Evolutionary conservation across 2,888 invertebrate species (phyloP), one percentile per base, ranked within the genome.

Genomic region (Carcina quercana): DNA sequence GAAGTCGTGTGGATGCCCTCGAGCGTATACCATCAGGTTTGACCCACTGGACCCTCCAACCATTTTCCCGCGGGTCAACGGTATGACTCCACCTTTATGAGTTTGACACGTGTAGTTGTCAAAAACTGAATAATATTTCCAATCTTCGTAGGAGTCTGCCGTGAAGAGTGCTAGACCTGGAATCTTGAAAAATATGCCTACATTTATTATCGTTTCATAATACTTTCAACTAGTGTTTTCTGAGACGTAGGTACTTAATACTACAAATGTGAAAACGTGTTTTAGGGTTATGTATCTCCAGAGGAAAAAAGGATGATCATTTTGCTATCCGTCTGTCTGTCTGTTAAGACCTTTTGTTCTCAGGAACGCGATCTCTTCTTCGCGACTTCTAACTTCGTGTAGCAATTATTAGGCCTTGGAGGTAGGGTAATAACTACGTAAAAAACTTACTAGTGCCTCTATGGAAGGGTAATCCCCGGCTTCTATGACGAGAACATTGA

Each of bases 401-500:
- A n/a, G n/a, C n/a, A n/a, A n/a, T n/a, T n/a, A n/a, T n/a, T n/a
- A n/a, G n/a, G n/a, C n/a, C n/a, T n/a, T n/a, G n/a, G n/a, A n/a
- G n/a, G n/a, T n/a, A n/a, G n/a, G n/a, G n/a, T n/a, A n/a, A n/a
- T n/a, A n/a, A n/a, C n/a, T n/a, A n/a, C n/a, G n/a, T n/a, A n/a
- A n/a, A n/a, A n/a, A n/a, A 3, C 20, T 7, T 20, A 20, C 20
- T 10, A 20, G 8, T n/a, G 10, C 20, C 10, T 20, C 20, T 20
- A 20, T n/a, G 10, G 20, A 10, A 20, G 20, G 20, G 3, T 20
- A 8, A 1, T 10, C 20, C 8, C 20, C 20, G 10, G 20, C 20
- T 20, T 20, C 20, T n/a, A 20, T 20, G 3, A 20, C n/a, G n/a
- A 20, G 10, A 1, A 43, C 40, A 37, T 38, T 37, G 35, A 37